Base-by-base conservation (phyloP, 2,113 vertebrate genomes). In the Rhea americana region DNA sequence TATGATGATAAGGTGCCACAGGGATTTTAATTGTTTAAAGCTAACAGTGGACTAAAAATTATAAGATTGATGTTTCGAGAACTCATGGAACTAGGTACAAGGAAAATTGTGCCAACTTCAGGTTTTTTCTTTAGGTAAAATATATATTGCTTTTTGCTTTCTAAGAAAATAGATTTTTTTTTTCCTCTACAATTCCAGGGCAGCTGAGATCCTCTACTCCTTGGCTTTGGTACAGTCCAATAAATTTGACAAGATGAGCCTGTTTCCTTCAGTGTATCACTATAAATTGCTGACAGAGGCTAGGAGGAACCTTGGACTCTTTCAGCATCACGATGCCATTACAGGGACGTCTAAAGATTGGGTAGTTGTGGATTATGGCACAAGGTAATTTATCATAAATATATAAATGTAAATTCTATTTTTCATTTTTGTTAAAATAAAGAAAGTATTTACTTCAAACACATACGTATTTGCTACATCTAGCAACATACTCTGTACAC, bases 261-360 rank as follows among this genome's bases (percentile, higher is more conserved):
- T 65, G 6, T 99, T 99, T 95, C 98, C 98, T n/a, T 98, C 97
- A 5, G 92, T 68, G 4, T 94, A 98, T 39, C 97, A 98, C 88
- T 99, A 98, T 53, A 96, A 86, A 75, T 87, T 96, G 30, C 96
- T 99, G 90, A 98, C 97, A 59, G 97, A 97, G 59, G 98, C 98
- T 81, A 98, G 99, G 85, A 98, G 98, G 68, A 99, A 97, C 91
- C 88, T 99, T 50, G 99, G 97, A 22, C 97, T 99, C 7, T 99
- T 99, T 94, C 99, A 99, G 76, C 99, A 99, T 90, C 99, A 99
- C 25, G 99, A 99, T 59, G 99, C 98, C 7, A 98, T 99, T 70
- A 97, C 99, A n/a, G 99, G 99, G 91, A 99, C 99, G 1, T 93
- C 98, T 26, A 98, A 98, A 63, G 99, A 99, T 30, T 98, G 98